These are phyloP conservation scores for Cataglyphis cursor DNA, from an alignment of 2,888 invertebrate genomes.

Conservation along the genomic window DNA sequence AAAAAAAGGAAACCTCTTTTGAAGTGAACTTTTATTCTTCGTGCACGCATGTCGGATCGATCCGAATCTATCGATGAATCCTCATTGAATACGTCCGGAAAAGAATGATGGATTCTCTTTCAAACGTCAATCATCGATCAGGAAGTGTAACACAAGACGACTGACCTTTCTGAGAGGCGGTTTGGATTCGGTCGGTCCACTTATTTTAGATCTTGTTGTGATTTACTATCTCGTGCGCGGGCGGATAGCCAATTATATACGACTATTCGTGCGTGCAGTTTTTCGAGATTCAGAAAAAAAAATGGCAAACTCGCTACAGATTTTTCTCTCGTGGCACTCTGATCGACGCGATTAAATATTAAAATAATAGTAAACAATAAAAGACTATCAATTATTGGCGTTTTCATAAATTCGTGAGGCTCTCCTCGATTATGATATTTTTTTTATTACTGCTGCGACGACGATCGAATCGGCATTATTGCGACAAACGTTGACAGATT, in stretches of 20 bases:
- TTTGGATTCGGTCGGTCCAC: constrained; percentile 55
- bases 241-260: constrained; percentile 27
- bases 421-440: not conserved
- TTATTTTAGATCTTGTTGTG: constrained; percentile 59
- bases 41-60: constrained; percentile 28
- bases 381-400: not conserved
- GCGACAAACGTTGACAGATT: constrained; percentile 26
- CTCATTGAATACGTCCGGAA: constrained; percentile 28
- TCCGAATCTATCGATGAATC: constrained; percentile 35
- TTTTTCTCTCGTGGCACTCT: not conserved
- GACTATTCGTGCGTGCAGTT: constrained; percentile 1
- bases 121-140: constrained; percentile 76
- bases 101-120: constrained; percentile 66
- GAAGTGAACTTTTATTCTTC: constrained; percentile 50
- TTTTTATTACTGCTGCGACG: not conserved
- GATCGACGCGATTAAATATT: not conserved
- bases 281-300: not conserved
- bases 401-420: not conserved
- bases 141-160: constrained; percentile 51
- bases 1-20: not conserved
- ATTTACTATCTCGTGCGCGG: constrained; percentile 38
- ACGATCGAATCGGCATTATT: constrained; percentile 3
- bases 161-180: constrained; percentile 20
- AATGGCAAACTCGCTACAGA: too few relatives aligned
- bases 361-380: not conserved